Conservation (phyloP, 2,888 invertebrate species). For the Kuschelorhynchus macadamiae region DNA sequence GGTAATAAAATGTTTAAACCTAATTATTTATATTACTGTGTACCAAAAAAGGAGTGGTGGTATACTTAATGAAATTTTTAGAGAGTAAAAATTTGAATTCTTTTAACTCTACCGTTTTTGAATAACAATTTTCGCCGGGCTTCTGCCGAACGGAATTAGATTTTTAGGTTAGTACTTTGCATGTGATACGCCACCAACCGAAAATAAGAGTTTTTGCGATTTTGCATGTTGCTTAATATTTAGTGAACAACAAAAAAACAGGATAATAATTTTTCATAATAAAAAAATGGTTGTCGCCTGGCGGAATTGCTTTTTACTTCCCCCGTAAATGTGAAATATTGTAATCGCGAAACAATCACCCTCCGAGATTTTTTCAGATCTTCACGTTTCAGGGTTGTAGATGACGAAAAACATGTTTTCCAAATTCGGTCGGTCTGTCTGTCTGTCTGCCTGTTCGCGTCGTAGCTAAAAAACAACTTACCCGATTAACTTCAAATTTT, state of each 20-base stretch:
- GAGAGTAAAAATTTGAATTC: constrained; percentile 43
- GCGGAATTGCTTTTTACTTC: too few relatives aligned
- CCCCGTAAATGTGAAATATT: too few relatives aligned
- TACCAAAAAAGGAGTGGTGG: constrained; percentile 49
- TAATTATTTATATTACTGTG: constrained; percentile 49
- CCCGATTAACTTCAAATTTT: too few relatives aligned
- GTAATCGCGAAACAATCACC: too few relatives aligned
- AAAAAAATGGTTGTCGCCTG: too few relatives aligned
- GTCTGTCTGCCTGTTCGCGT: too few relatives aligned
- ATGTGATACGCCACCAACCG: constrained; percentile 20
- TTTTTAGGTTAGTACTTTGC: constrained; percentile 40
- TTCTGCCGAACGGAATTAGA: constrained; percentile 29
- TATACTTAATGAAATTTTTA: constrained; percentile 23
- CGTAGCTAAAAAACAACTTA: too few relatives aligned
- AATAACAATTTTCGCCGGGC: constrained; percentile 34
- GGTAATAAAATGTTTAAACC: constrained; percentile 30
- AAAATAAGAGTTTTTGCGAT: constrained; percentile 34
- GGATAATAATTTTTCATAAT: too few relatives aligned
- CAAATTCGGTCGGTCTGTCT: too few relatives aligned
- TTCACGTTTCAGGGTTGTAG: too few relatives aligned
- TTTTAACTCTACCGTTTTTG: constrained; percentile 26
- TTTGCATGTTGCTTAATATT: constrained; percentile 4
- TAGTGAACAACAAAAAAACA: neutral
- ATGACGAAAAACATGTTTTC: too few relatives aligned
- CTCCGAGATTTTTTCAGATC: too few relatives aligned